Evolutionary conservation across 2,888 invertebrate species (phyloP).

Genomic region (Drosophila ezoana): DNA sequence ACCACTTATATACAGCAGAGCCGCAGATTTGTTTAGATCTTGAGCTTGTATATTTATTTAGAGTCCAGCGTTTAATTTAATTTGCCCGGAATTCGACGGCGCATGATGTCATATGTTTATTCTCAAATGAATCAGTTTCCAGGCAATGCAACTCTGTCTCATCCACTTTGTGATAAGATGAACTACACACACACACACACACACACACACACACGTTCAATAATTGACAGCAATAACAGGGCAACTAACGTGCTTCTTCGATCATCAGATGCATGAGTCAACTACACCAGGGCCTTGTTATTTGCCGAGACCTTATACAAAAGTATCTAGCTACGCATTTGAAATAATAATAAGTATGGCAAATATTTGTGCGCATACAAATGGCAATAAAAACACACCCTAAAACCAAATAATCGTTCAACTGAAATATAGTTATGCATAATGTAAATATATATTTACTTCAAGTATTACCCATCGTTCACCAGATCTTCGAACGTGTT

Average conservation of each 20-base stretch:
- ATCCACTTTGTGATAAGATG: conserved; percentile 6
- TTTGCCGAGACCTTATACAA: conserved; percentile 22
- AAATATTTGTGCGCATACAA: conserved; percentile 46
- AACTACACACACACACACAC: background rate
- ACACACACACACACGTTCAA: background rate
- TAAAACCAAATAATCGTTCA: conserved; percentile 12
- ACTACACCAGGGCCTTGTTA: conserved; percentile 13
- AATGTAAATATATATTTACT: conserved; percentile 6
- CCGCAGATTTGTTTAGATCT: conserved; percentile 9
- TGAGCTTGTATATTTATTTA: conserved; percentile 14
- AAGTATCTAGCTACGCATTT: conserved; percentile 22
- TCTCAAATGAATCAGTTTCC: conserved; percentile 11
- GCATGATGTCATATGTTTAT: conserved; percentile 26
- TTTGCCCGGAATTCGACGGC: background rate
- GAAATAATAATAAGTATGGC: conserved; percentile 46
- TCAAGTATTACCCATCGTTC: too few relatives aligned
- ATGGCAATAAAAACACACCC: conserved; percentile 23
- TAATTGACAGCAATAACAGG: background rate
- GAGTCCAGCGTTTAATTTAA: conserved; percentile 8
- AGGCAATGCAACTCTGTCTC: background rate
- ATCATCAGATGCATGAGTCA: conserved; percentile 42
- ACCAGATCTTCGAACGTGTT: too few relatives aligned
- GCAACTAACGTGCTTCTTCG: conserved; percentile 11
- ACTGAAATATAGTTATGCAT: conserved; percentile 7
- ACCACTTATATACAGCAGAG: background rate